Conservation (phyloP, 2,888 invertebrate genomes). For the Zaprionus bogoriensis region DNA sequence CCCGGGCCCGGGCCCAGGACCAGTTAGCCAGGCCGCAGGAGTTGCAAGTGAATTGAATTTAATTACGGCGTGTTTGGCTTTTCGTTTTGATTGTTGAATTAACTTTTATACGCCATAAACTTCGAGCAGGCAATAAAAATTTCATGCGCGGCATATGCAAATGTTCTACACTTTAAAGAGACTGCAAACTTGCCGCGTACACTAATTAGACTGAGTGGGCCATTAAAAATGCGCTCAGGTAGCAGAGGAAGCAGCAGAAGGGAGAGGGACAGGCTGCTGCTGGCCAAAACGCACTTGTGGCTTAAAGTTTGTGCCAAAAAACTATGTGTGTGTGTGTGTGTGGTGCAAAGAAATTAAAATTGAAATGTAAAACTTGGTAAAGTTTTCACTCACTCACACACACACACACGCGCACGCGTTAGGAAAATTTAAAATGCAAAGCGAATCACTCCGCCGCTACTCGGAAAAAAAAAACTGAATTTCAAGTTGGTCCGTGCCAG, state of each 20-base stretch:
- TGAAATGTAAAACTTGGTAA: slow-evolving; percentile 70
- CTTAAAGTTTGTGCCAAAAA: slow-evolving; percentile 56
- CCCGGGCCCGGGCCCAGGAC: background rate
- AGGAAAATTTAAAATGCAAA: slow-evolving; percentile 71
- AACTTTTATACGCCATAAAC: slow-evolving; percentile 69
- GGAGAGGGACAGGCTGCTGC: background rate
- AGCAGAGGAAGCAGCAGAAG: background rate
- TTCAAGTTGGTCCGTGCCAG: slow-evolving; percentile 62
- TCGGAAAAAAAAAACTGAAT: slow-evolving; percentile 34
- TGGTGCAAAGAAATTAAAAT: slow-evolving; percentile 69
- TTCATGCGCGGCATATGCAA: slow-evolving; percentile 50
- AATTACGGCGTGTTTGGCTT: slow-evolving; percentile 62
- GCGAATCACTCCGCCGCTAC: slow-evolving; percentile 15
- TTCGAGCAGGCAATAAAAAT: slow-evolving; percentile 46
- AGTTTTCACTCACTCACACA: slow-evolving; percentile 45
- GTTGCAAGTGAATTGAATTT: slow-evolving; percentile 75
- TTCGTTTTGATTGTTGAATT: slow-evolving; percentile 65
- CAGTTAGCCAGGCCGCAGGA: slow-evolving; percentile 29
- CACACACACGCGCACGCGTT: slow-evolving; percentile 4
- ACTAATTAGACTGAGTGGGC: slow-evolving; percentile 64
- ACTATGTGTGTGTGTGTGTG: slow-evolving; percentile 14
- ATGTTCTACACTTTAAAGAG: slow-evolving; percentile 28
- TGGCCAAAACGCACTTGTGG: slow-evolving; percentile 28
- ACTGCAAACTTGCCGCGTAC: slow-evolving; percentile 30
- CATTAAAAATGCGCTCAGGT: slow-evolving; percentile 53